A percentile compares a stretch with the other conserved stretches of the same genome.
Conservation (phyloP, 2,797 vertebrate species). For the Enteromius argenteus region DNA sequence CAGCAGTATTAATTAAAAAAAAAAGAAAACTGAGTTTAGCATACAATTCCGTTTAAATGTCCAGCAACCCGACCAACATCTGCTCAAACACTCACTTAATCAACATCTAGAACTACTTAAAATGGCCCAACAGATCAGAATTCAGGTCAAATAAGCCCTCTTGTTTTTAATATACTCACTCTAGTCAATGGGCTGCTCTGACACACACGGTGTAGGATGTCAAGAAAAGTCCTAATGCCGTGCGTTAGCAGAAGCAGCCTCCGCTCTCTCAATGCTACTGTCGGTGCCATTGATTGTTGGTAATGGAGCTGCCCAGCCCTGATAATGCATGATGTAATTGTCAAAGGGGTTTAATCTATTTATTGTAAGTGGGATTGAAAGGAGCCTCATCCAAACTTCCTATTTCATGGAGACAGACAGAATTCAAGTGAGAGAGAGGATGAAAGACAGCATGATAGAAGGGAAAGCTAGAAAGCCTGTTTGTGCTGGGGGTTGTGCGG, state of each 20-base stretch:
- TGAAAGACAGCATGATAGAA: conserved; percentile 33
- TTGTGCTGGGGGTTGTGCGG: conserved; percentile 11
- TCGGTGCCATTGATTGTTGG: conserved; percentile 82
- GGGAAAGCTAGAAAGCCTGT: conserved; percentile 37
- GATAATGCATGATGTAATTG: conserved; percentile 92
- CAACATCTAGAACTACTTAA: neutral
- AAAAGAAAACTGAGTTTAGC: neutral
- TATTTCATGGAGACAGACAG: conserved; percentile 70
- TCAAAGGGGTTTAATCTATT: conserved; percentile 90
- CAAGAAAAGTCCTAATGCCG: conserved; percentile 80
- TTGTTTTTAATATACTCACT: conserved; percentile 48
- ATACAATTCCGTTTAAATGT: neutral
- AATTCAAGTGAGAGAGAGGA: conserved; percentile 46
- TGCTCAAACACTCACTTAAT: conserved; percentile 6
- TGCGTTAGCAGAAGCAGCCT: conserved; percentile 76
- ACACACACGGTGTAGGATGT: conserved; percentile 67
- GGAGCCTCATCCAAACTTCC: conserved; percentile 71
- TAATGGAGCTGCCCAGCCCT: conserved; percentile 87
- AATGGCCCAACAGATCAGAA: conserved; percentile 1
- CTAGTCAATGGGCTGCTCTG: conserved; percentile 61
- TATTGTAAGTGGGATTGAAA: conserved; percentile 78
- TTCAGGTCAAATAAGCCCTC: conserved; percentile 20
- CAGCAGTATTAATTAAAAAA: neutral
- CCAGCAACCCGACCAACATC: neutral
- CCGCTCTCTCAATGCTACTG: conserved; percentile 77